Evolutionary conservation across 2,888 invertebrate genomes (phyloP), one percentile per base, ranked within the genome.

Genomic region (Pseudococcus jackbeardsleyi): DNA sequence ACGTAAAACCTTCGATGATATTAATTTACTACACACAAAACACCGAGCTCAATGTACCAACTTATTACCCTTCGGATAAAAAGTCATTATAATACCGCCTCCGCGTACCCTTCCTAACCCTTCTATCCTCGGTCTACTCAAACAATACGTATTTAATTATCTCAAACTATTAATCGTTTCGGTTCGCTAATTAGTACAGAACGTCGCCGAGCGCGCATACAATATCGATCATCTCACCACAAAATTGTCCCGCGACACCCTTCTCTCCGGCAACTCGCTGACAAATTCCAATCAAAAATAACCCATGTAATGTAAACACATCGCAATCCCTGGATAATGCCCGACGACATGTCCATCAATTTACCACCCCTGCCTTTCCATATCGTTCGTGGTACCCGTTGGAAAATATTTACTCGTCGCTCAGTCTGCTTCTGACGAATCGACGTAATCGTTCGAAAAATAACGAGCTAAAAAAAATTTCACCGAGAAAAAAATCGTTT

Each of bases 71-170:
- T 46, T 82, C 39, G 79, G 42, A 82, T 82, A 46, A 82, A 82
- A 82, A 82, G 79, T 82, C 46, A 82, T 46, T 82, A 72, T 33
- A 19, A 82, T 46, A 82, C 79, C 77, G 33, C 39, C 17, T 12
- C 26, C 33, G 15, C 77, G 15, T 17, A 22, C 72, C 26, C 26
- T 72, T 6, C 22, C 42, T 17, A 22, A 11, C 39, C 39, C 3
- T 22, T 8, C 64, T 19, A 22, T 33, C 64, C 7, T 22, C 22
- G 22, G 68, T 68, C 26, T 26, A 11, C 68, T 68, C 33, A 33
- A 72, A 72, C 72, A 72, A 72, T 72, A 72, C 72, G 33, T 82
- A 82, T 82, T 82, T 82, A 82, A 82, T 82, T 82, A 82, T 46
- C 79, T 46, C 9, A 19, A 11, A 42, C 46, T 46, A 82, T 82